These are phyloP conservation scores for Arbacia lixula DNA, from an alignment of 53 echinoderm and acorn worm species.

Conservation along the genomic window DNA sequence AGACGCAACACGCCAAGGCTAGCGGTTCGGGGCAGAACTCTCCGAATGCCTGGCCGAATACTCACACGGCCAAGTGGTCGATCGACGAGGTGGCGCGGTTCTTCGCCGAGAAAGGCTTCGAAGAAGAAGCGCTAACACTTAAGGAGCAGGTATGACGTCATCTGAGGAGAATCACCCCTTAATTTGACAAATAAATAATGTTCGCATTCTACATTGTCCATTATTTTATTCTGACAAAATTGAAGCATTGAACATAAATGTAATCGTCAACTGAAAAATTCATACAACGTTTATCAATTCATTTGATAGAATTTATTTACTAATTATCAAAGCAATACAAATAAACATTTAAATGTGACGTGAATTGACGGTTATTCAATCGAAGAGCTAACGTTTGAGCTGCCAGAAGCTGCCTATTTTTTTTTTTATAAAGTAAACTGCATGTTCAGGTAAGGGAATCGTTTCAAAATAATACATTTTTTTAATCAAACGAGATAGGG, in stretches of 20 bases:
- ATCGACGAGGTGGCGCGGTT: slow-evolving; percentile 80
- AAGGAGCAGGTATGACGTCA: slow-evolving; percentile 95
- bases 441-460: no score
- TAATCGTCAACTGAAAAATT: no score
- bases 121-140: slow-evolving; percentile 79
- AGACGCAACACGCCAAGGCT: not conserved
- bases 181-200: not conserved
- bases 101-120: slow-evolving; percentile 78
- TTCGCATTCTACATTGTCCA: not conserved
- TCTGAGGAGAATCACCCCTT: slow-evolving; percentile 6
- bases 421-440: no score
- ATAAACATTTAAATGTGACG: no score
- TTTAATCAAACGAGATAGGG: no score
- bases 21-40: not conserved
- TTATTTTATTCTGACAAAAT: not conserved
- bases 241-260: not conserved
- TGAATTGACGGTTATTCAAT: no score
- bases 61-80: slow-evolving; percentile 75
- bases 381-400: no score
- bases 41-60: not conserved
- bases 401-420: no score
- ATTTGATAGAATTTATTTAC: no score
- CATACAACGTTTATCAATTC: no score
- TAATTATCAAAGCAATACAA: no score
- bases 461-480: no score